Conservation (phyloP, 2,113 vertebrate species). For the Phaethon lepturus region DNA sequence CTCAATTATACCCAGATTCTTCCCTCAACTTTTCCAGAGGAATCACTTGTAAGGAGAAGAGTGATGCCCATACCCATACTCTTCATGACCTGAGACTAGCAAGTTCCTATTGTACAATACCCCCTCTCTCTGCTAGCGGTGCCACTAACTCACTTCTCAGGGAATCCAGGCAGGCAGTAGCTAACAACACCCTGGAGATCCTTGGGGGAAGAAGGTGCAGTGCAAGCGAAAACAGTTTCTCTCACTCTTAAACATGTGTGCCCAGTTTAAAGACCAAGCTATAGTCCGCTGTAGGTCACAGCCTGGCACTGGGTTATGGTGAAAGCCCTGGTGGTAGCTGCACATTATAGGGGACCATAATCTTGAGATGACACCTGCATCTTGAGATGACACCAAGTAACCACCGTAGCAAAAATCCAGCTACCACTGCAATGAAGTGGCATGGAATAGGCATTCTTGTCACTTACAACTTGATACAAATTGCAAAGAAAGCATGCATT, state of each 20-base stretch:
- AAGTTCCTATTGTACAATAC: neutral
- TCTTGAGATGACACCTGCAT: neutral
- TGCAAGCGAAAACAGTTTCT: neutral
- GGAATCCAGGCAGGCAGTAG: neutral
- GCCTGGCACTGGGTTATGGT: neutral
- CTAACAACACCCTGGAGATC: neutral
- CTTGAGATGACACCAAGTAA: neutral
- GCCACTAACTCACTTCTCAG: neutral
- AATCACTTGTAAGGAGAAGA: neutral
- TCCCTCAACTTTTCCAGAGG: neutral
- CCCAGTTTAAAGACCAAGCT: neutral
- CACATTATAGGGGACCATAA: neutral
- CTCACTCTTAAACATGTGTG: neutral
- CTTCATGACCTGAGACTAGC: neutral
- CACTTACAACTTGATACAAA: neutral
- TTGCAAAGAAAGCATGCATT: neutral
- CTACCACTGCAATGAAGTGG: neutral
- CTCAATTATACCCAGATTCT: neutral
- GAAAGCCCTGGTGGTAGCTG: neutral
- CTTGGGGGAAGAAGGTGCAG: neutral
- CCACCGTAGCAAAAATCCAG: neutral
- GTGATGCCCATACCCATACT: rapidly evolving
- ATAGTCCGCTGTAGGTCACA: neutral
- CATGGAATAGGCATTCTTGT: neutral
- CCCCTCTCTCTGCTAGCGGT: neutral